Percentiles rank a stretch among this genome's conserved stretches.
phyloP scores from a whole-genome alignment of 2,888 invertebrate species.

The Smittia aterrima region DNA sequence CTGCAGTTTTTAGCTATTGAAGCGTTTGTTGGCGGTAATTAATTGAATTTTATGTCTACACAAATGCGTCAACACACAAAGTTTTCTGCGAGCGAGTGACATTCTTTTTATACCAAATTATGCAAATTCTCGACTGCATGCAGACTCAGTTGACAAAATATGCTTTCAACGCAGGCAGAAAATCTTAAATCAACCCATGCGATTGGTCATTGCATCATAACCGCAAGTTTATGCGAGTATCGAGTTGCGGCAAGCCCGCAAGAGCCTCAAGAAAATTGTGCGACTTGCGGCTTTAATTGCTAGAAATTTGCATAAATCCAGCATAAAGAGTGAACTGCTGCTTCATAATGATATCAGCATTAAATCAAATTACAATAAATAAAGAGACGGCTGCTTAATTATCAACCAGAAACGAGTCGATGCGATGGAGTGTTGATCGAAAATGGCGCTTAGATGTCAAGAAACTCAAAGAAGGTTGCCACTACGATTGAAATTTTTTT shows the following conservation, averaged over 20 bases:
- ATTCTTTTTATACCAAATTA: no score
- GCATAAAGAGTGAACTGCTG: background rate
- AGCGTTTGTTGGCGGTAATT: conserved; percentile 7
- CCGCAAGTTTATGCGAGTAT: background rate
- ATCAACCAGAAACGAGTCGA: background rate
- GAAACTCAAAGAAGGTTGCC: no score
- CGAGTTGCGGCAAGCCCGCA: background rate
- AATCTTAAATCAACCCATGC: no score
- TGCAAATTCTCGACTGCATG: no score
- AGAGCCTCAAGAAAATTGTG: background rate
- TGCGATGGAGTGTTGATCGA: no score
- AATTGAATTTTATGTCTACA: background rate
- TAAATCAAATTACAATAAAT: background rate
- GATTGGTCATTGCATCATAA: background rate
- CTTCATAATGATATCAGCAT: background rate
- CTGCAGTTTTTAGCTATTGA: background rate
- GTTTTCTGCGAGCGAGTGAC: no score
- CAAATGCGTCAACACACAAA: background rate
- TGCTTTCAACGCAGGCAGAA: no score
- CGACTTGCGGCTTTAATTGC: background rate
- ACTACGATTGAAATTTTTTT: no score
- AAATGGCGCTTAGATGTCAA: no score
- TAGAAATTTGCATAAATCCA: conserved; percentile 6
- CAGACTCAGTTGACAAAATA: no score
- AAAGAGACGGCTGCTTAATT: background rate